Base-by-base conservation (phyloP, 37 sponge, comb jelly and placozoan species). In the Oopsacas minuta region DNA sequence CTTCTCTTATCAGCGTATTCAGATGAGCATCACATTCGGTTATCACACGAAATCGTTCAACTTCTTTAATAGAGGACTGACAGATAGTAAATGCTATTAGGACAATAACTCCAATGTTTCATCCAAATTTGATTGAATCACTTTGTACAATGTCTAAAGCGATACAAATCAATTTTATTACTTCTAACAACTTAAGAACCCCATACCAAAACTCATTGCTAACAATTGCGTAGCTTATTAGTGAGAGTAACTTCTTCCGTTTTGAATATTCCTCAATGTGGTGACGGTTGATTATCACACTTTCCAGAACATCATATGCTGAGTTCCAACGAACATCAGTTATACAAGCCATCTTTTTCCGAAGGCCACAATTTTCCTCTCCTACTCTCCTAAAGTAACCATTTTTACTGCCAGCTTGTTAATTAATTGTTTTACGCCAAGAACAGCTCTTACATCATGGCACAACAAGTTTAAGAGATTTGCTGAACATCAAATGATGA, bases 301-400 rank as follows among this genome's bases (percentile, higher is more conserved):
- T 46, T 46, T 46, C 51, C 51, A 46, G 51, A 46, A 46, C 17
- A 46, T 46, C 51, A 46, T 46, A 46, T 46, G 51, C 51, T 46
- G 51, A 46, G 17, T 46, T 46, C 51, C 51, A 46, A 46, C 51
- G 51, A 46, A 46, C 51, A 46, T 46, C 51, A 46, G 51, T 46
- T 17, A 46, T 46, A 46, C 51, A 25, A 3, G 22, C 75, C 75
- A 61, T 61, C 75, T 61, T 61, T 12, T 12, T 61, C 7, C 3
- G 75, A 61, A 61, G 75, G 17, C 75, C 75, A 61, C 75, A 61
- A 3, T 46, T 61, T 61, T 61, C 75, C 22, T 3, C 75, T 61
- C 75, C 75, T 61, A 61, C 75, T 61, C 75, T 61, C 22, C 75
- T 61, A 61, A 61, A 61, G 75, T 61, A 20, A 61, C 17, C 75